Evolutionary conservation across 2,113 vertebrate species (phyloP).

Genomic region (Cavia porcellus): DNA sequence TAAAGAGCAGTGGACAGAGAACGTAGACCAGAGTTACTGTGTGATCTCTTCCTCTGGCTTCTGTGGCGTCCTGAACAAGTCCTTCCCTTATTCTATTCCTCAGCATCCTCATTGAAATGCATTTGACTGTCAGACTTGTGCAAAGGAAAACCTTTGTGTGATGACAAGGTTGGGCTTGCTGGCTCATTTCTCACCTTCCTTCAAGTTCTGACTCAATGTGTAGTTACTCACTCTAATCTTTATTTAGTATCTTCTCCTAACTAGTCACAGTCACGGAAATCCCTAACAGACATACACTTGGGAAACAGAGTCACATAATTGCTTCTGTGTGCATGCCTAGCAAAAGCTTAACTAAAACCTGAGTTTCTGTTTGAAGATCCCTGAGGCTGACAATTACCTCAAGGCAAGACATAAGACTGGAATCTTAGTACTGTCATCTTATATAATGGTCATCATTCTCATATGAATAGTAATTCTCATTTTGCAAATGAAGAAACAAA

Average conservation of each 20-base stretch:
- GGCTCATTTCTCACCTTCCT: background rate
- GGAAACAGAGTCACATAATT: background rate
- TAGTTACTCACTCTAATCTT: conserved; percentile 44
- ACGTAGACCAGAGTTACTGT: background rate
- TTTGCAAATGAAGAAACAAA: background rate
- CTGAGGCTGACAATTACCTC: background rate
- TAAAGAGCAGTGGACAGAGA: background rate
- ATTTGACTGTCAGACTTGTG: background rate
- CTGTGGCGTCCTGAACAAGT: background rate
- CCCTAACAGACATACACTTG: background rate
- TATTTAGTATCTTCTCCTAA: conserved; percentile 40
- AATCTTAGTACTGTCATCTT: background rate
- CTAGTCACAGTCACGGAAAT: conserved; percentile 2
- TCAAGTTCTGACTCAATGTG: background rate
- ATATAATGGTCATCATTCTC: background rate
- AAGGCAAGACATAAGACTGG: background rate
- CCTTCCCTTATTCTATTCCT: background rate
- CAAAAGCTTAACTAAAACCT: background rate
- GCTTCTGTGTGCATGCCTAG: background rate
- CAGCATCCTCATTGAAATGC: background rate
- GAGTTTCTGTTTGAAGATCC: background rate
- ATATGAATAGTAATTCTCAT: background rate
- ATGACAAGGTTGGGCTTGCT: background rate
- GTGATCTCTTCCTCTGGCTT: background rate
- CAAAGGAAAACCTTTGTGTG: background rate